Percentiles rank a stretch among this genome's conserved stretches.
phyloP scores from a whole-genome alignment of 2,888 invertebrate species.

The Himalopsyche anomala region DNA sequence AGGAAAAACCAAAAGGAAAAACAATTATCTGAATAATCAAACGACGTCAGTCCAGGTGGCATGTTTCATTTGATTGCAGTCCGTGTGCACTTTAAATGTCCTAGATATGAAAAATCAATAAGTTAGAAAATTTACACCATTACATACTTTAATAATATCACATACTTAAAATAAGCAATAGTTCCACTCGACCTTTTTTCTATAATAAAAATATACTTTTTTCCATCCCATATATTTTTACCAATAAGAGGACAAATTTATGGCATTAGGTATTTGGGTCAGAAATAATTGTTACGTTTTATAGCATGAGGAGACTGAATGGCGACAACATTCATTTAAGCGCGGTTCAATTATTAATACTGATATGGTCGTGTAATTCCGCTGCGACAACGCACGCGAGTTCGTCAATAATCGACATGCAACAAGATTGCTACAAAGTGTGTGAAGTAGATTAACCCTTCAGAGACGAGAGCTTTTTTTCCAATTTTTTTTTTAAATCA shows the following conservation, averaged over 20 bases:
- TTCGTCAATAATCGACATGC: too few relatives aligned
- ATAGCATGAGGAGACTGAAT: background rate
- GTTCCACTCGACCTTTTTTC: background rate
- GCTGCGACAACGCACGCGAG: background rate
- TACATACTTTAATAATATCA: background rate
- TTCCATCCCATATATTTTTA: background rate
- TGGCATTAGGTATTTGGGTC: background rate
- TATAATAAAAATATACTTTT: background rate
- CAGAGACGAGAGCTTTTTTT: too few relatives aligned
- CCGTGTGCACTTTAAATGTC: background rate
- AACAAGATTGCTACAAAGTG: background rate
- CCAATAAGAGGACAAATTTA: background rate
- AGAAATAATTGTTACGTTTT: background rate
- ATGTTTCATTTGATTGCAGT: background rate
- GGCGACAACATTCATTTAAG: background rate
- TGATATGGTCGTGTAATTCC: background rate
- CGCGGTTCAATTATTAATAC: background rate
- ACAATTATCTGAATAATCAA: too few relatives aligned
- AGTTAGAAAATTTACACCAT: background rate
- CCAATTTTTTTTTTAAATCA: too few relatives aligned
- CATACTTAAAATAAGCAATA: background rate
- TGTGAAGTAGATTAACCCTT: background rate
- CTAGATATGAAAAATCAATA: slow-evolving; percentile 26
- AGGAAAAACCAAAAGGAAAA: too few relatives aligned
- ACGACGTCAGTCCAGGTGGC: background rate